These are phyloP conservation scores for Gobionotothen gibberifrons DNA, from an alignment of 2,797 vertebrate genomes.

Conservation along the genomic window DNA sequence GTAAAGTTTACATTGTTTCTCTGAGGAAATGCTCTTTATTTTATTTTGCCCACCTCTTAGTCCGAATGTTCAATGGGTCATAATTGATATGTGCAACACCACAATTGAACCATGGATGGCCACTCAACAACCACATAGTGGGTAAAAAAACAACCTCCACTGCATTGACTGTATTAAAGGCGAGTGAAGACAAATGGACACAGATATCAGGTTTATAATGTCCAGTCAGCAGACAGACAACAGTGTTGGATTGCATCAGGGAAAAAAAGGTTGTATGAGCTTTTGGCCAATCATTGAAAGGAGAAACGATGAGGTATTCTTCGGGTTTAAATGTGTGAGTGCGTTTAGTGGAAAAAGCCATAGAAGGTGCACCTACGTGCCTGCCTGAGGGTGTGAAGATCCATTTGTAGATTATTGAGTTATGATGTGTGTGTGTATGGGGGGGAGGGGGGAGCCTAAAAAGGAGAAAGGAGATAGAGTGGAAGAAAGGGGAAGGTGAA, in stretches of 20 bases:
- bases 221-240: slow-evolving; percentile 63
- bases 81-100: slow-evolving; percentile 65
- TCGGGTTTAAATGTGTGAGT: slow-evolving; percentile 9
- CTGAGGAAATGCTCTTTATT: neutral
- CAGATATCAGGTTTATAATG: slow-evolving; percentile 68
- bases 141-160: slow-evolving; percentile 9
- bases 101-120: slow-evolving; percentile 65
- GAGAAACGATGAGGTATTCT: slow-evolving; percentile 54
- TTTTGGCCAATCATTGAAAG: slow-evolving; percentile 31
- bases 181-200: slow-evolving; percentile 58
- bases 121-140: slow-evolving; percentile 72
- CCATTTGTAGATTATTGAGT: slow-evolving; percentile 72
- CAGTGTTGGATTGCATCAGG: slow-evolving; percentile 62
- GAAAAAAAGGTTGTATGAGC: slow-evolving; percentile 45
- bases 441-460: slow-evolving; percentile 18
- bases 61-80: slow-evolving; percentile 40
- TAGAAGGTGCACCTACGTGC: slow-evolving; percentile 11
- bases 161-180: slow-evolving; percentile 38
- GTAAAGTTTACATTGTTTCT: neutral
- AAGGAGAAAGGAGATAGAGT: slow-evolving; percentile 14
- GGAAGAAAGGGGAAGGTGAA: slow-evolving; percentile 11
- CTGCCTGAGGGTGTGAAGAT: slow-evolving; percentile 65
- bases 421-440: slow-evolving; percentile 29
- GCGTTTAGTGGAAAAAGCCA: slow-evolving; percentile 22
- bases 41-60: slow-evolving; percentile 29